Evolutionary conservation across 2,797 vertebrate species (phyloP), one percentile per base, ranked within the genome.

Genomic region (Enteromius unitaeniatus): DNA sequence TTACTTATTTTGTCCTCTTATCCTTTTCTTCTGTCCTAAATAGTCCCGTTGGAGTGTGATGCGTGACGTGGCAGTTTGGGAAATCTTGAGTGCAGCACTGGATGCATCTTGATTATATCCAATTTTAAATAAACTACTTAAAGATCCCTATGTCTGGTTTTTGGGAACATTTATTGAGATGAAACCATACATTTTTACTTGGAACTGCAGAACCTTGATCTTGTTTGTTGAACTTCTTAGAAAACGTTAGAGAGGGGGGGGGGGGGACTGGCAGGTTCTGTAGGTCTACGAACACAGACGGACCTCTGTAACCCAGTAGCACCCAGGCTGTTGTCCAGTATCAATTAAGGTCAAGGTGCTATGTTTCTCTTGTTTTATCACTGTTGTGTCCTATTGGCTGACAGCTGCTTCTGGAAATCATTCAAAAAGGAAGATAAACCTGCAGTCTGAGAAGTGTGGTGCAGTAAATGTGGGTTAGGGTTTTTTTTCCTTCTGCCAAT

Each of bases 361-460:
- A 37, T 67, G 91, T 94, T 93, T 91, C 91, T 86, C 37, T 80
- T 65, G 87, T 86, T 80, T 78, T 53, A 80, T 89, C 90, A 87
- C 89, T 37, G 82, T 85, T 79, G 64, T 79, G 79, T 90, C 88
- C 86, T 26, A 69, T 78, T 88, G 78, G 75, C 89, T 93, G 87
- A 91, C 89, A 90, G 90, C 90, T 86, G 86, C 70, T 74, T 34
- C 79, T 92, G 91, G 89, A 92, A 85, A 62, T 85, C 23, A 8
- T 74, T 82, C 55, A 82, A 51, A 34, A 73, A n/a, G 42, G 7
- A 14, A 73, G 64, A 81, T 23, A 72, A 72, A 42, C 79, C 68
- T 60, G 78, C 68, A 14, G 79, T 72, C 53, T 81, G 68, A 72
- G 23, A 65, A 69, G 79, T 34, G 23, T n/a, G 34, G 34, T 21